phyloP scores from a whole-genome alignment of 2,113 vertebrate genomes.

The Oceanites oceanicus region DNA sequence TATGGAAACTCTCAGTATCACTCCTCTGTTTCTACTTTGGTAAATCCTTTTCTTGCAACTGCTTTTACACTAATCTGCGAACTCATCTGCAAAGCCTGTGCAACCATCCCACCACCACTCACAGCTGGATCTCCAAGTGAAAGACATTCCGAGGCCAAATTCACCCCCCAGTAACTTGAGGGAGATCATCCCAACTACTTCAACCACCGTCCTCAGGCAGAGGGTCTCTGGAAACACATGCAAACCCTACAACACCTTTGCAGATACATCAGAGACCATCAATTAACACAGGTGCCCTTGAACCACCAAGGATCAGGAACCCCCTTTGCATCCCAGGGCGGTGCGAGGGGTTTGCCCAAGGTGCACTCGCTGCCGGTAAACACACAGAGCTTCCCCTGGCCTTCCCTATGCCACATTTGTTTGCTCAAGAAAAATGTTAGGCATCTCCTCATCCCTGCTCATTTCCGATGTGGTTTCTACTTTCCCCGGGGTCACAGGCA shows the following conservation, averaged over 20 bases:
- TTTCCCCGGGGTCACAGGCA: conserved; percentile 16
- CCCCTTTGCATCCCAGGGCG: rapidly evolving
- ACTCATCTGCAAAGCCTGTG: not conserved
- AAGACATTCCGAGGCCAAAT: not conserved
- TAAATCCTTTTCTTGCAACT: not conserved
- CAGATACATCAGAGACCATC: not conserved
- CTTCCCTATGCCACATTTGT: not conserved
- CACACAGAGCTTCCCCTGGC: not conserved
- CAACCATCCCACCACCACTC: not conserved
- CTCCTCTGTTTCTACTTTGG: not conserved
- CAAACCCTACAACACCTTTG: not conserved
- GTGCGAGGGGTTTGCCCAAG: not conserved
- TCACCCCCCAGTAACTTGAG: rapidly evolving
- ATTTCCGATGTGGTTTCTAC: not conserved
- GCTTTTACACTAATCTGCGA: not conserved
- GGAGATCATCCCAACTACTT: not conserved
- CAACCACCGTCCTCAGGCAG: not conserved
- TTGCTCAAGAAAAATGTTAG: not conserved
- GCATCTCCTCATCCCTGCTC: not conserved
- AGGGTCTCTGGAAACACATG: not conserved
- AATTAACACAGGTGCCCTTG: not conserved
- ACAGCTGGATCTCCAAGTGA: rapidly evolving
- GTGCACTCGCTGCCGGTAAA: rapidly evolving
- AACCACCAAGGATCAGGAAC: not conserved
- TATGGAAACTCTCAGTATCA: not conserved